Evolutionary conservation across 2,113 vertebrate species (phyloP).

Genomic region (Vanacampus margaritifer): DNA sequence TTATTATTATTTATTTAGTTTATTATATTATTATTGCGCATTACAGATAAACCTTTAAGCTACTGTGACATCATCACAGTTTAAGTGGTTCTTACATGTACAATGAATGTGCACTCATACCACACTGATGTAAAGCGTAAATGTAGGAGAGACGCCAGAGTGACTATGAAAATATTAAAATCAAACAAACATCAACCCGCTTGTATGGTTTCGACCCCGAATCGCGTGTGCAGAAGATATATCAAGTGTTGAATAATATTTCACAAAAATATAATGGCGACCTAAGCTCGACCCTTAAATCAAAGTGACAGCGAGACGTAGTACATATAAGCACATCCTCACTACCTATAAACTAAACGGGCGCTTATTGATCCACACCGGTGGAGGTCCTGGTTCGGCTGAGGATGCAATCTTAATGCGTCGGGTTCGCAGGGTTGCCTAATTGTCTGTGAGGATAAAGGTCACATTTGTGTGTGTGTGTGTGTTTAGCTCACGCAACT

Average conservation of each 20-base stretch:
- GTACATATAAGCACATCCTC: constrained; percentile 51
- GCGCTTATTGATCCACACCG: constrained; percentile 71
- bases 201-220: constrained; percentile 28
- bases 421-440: constrained; percentile 24
- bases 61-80: too few species aligned
- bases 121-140: too few species aligned
- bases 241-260: constrained; percentile 68
- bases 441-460: constrained; percentile 22
- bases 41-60: too few species aligned
- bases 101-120: too few species aligned
- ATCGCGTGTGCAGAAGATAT: constrained; percentile 51
- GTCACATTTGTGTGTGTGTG: constrained; percentile 5
- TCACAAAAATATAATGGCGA: constrained; percentile 59
- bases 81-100: too few species aligned
- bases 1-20: too few species aligned
- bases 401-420: constrained; percentile 67
- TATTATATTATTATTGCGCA: too few species aligned
- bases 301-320: constrained; percentile 56
- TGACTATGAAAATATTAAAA: not conserved
- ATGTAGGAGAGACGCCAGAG: not conserved
- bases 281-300: constrained; percentile 66
- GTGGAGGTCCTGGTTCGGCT: constrained; percentile 43
- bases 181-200: not conserved
- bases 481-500: constrained; percentile 23
- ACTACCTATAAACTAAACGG: constrained; percentile 73